Conservation (phyloP, 2,888 invertebrate genomes). For the Pteria penguin region DNA sequence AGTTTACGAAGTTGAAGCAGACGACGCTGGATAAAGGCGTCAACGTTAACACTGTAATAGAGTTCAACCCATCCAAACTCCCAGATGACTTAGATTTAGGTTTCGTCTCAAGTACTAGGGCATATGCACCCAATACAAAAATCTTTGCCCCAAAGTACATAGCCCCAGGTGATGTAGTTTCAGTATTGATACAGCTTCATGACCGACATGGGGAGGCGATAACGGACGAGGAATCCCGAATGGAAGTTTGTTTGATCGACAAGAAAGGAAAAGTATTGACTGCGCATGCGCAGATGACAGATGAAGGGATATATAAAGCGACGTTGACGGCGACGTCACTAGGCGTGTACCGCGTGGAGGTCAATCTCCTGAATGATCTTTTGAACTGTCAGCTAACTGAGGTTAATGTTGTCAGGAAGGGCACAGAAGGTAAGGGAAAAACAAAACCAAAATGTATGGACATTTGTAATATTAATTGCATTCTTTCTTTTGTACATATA, state of each 20-base stretch:
- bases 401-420: too few relatives aligned
- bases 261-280: background rate
- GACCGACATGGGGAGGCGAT: conserved; percentile 2
- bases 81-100: background rate
- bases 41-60: background rate
- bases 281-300: conserved; percentile 1
- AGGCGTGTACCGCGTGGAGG: conserved; percentile 2
- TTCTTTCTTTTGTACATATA: too few relatives aligned
- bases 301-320: background rate
- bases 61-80: background rate
- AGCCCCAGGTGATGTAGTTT: background rate
- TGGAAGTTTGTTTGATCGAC: conserved; percentile 2
- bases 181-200: background rate
- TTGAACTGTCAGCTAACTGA: background rate
- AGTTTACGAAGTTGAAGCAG: background rate
- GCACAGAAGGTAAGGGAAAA: too few relatives aligned
- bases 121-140: conserved; percentile 15
- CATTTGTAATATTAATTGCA: too few relatives aligned
- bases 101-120: background rate
- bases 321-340: background rate
- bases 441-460: too few relatives aligned
- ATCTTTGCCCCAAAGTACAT: background rate
- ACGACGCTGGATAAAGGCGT: background rate
- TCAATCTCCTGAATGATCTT: background rate
- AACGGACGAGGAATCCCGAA: background rate